phyloP scores from a whole-genome alignment of 2,797 vertebrate genomes.

The Arnoldichthys spilopterus region DNA sequence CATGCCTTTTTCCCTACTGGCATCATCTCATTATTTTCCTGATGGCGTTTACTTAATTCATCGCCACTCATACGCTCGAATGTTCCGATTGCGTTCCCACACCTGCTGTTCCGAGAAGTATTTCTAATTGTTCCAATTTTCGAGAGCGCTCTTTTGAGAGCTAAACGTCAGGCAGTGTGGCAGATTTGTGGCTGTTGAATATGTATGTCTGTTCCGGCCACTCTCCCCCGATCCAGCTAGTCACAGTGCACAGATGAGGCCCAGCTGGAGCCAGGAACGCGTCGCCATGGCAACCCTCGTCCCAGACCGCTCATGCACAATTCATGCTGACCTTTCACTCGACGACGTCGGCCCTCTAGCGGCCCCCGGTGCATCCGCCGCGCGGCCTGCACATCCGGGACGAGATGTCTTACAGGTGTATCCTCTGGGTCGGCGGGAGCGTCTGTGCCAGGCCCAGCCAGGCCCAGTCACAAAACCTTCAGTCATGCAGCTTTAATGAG shows the following conservation, averaged over 20 bases:
- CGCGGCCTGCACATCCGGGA: neutral
- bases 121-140: conserved; percentile 54
- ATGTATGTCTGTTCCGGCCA: conserved; percentile 51
- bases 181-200: conserved; percentile 55
- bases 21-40: conserved; percentile 52
- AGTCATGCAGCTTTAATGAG: conserved; percentile 56
- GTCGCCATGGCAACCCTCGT: conserved; percentile 76
- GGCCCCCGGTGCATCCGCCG: conserved; percentile 18
- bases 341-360: conserved; percentile 34
- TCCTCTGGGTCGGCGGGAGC: conserved; percentile 32
- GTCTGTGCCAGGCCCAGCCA: conserved; percentile 17
- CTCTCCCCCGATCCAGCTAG: conserved; percentile 51
- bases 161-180: conserved; percentile 41
- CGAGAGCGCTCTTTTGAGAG: conserved; percentile 35
- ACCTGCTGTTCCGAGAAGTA: conserved; percentile 54
- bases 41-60: conserved; percentile 53
- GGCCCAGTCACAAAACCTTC: conserved; percentile 40
- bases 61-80: conserved; percentile 16
- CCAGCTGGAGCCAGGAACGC: conserved; percentile 65
- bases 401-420: conserved; percentile 43
- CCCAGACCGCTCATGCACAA: conserved; percentile 78
- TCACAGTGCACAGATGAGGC: conserved; percentile 60
- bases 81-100: conserved; percentile 34
- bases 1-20: conserved; percentile 46
- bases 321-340: conserved; percentile 81